These are phyloP conservation scores for Psilopsiagon aymara DNA, from an alignment of 2,113 vertebrate genomes.

Conservation along the genomic window DNA sequence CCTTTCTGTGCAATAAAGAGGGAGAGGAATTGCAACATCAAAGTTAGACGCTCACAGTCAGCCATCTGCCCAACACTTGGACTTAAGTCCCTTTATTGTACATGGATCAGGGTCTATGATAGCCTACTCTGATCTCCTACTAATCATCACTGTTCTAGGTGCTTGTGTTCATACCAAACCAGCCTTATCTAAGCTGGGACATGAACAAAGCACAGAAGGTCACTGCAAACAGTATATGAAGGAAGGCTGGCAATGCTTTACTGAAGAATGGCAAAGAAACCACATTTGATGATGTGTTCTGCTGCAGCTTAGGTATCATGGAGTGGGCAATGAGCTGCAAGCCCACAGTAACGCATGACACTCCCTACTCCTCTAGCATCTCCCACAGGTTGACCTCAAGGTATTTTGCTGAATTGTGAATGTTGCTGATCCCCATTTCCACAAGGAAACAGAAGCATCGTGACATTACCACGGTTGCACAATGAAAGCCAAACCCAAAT, in stretches of 20 bases:
- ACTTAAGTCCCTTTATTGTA: background rate
- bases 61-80: conserved; percentile 2
- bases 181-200: background rate
- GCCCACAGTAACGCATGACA: background rate
- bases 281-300: background rate
- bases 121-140: background rate
- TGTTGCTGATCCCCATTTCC: background rate
- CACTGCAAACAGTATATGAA: background rate
- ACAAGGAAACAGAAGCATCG: accelerated
- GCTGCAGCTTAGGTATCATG: background rate
- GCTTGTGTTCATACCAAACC: background rate
- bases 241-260: background rate
- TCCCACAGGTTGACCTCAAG: background rate
- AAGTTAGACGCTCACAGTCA: conserved; percentile 3
- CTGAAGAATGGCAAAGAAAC: background rate
- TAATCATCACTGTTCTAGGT: background rate
- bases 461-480: background rate
- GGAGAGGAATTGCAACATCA: conserved; percentile 33
- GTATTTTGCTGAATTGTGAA: background rate
- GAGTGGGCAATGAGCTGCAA: background rate
- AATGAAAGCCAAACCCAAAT: background rate
- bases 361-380: background rate
- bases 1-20: conserved; percentile 5
- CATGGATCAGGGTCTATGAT: background rate
- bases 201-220: background rate